Evolutionary conservation across 2,113 vertebrate species (phyloP).

Genomic region (Ranitomeya variabilis): DNA sequence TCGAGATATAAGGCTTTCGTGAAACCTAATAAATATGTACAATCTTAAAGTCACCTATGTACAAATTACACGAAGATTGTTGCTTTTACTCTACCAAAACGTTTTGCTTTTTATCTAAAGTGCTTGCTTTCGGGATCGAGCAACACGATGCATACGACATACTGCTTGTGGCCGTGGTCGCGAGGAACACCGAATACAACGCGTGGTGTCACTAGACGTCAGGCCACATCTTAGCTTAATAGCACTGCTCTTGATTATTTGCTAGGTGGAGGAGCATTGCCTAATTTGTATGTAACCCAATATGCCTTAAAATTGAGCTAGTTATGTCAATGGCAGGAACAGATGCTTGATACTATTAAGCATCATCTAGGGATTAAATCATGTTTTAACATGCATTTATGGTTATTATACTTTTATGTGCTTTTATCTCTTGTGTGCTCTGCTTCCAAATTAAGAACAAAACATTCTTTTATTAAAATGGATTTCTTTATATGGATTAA

Average conservation of each 20-base stretch:
- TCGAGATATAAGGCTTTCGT: conserved; percentile 74
- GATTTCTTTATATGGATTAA: conserved; percentile 62
- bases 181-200: conserved; percentile 8
- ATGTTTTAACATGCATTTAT: conserved; percentile 28
- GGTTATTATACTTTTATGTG: conserved; percentile 60
- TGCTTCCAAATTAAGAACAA: conserved; percentile 62
- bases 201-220: conserved; percentile 4
- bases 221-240: conserved; percentile 33
- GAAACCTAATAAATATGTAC: conserved; percentile 72
- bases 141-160: conserved; percentile 61
- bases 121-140: conserved; percentile 65
- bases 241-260: not conserved
- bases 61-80: conserved; percentile 62
- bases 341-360: conserved; percentile 29
- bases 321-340: conserved; percentile 21
- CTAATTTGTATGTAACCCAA: conserved; percentile 54
- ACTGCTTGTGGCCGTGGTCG: conserved; percentile 40
- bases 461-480: conserved; percentile 64
- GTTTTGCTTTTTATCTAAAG: conserved; percentile 67
- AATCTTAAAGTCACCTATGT: conserved; percentile 71
- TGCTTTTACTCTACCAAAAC: conserved; percentile 60
- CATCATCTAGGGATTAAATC: conserved; percentile 26
- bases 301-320: conserved; percentile 27
- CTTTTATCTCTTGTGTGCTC: conserved; percentile 68
- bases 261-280: conserved; percentile 54